These are phyloP conservation scores for Emydocephalus ijimae DNA, from an alignment of 2,113 vertebrate genomes.

Conservation along the genomic window DNA sequence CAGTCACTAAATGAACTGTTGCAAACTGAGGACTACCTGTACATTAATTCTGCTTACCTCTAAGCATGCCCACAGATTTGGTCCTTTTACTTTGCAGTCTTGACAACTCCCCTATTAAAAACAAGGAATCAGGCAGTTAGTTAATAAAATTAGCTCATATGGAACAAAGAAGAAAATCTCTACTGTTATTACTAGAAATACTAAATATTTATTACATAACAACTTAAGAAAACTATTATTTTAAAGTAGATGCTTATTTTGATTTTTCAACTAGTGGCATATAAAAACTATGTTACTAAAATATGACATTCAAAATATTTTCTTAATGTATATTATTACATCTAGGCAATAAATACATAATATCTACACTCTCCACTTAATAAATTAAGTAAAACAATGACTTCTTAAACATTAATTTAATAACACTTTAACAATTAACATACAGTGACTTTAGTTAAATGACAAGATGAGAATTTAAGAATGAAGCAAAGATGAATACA, in stretches of 20 bases:
- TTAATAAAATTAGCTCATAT: neutral
- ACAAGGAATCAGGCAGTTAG: neutral
- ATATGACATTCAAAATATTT: neutral
- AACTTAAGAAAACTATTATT: neutral
- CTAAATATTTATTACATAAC: neutral
- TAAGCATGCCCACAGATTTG: slow-evolving; percentile 97
- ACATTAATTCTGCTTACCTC: slow-evolving; percentile 76
- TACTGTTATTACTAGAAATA: neutral
- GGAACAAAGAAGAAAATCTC: neutral
- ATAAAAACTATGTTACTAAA: neutral
- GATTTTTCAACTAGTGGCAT: neutral
- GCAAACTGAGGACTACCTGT: too few relatives aligned
- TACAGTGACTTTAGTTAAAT: neutral
- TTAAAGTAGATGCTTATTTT: neutral
- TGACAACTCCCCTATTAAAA: slow-evolving; percentile 87
- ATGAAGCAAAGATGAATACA: neutral
- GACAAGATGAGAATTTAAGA: neutral
- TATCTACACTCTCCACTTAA: neutral
- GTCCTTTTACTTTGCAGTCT: slow-evolving; percentile 93
- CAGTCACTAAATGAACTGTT: too few relatives aligned
- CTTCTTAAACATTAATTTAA: neutral
- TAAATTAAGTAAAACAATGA: neutral
- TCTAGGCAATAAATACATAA: neutral
- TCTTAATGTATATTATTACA: neutral
- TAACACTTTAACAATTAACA: neutral